Evolutionary conservation across 2,113 vertebrate genomes (phyloP).

Genomic region (Microcebus ravelobensis): DNA sequence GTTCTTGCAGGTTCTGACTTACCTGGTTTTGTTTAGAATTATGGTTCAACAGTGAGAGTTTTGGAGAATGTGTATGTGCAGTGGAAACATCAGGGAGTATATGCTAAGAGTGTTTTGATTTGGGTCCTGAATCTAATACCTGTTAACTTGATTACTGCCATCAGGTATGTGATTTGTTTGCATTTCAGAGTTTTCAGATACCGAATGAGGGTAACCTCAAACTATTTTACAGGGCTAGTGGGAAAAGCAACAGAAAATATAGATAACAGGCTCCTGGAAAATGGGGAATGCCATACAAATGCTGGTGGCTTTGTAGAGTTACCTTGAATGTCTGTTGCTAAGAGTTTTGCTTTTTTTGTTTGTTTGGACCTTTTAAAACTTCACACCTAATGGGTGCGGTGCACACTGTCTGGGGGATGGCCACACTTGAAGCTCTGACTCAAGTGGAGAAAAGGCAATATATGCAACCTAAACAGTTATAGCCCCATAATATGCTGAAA

Average conservation of each 20-base stretch:
- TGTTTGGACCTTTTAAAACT: neutral
- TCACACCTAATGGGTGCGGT: too few species aligned
- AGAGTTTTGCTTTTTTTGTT: neutral
- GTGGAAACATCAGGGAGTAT: neutral
- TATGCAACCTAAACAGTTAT: too few species aligned
- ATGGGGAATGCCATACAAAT: neutral
- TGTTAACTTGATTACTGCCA: neutral
- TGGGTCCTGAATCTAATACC: neutral
- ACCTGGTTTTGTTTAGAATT: neutral
- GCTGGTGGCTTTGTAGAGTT: neutral
- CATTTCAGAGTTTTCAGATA: neutral
- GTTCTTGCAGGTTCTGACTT: neutral
- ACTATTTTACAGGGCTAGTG: neutral
- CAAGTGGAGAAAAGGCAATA: too few species aligned
- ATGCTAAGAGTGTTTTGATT: neutral
- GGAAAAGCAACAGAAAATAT: neutral
- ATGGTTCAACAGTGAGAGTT: neutral
- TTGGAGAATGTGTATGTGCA: neutral
- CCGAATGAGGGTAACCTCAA: neutral
- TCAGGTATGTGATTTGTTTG: neutral
- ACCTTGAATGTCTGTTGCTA: neutral
- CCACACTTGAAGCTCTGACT: too few species aligned
- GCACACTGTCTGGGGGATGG: too few species aligned
- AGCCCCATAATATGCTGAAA: too few species aligned
- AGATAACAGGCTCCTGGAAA: neutral